These are phyloP conservation scores for Macrostomum lignano DNA, from an alignment of 1,140 invertebrate genomes.

Conservation along the genomic window DNA sequence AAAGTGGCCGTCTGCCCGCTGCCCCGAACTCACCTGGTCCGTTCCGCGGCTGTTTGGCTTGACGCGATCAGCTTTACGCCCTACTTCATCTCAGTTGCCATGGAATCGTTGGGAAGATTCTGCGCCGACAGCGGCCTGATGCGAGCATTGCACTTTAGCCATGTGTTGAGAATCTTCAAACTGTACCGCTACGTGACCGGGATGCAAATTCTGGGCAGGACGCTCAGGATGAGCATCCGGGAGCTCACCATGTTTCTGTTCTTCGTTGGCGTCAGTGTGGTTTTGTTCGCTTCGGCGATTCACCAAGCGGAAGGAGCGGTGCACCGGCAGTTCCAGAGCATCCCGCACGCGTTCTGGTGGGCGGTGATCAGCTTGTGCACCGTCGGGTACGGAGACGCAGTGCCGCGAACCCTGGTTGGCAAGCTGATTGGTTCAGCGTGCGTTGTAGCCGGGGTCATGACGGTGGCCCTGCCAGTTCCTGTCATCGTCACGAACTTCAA, in stretches of 20 bases:
- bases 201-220: slow-evolving; percentile 11
- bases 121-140: slow-evolving; percentile 39
- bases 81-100: slow-evolving; percentile 87
- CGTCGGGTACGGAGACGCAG: slow-evolving; percentile 35
- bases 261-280: slow-evolving; percentile 12
- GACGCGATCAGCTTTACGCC: slow-evolving; percentile 87
- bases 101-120: slow-evolving; percentile 46
- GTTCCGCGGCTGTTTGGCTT: slow-evolving; percentile 86
- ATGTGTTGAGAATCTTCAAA: slow-evolving; percentile 8
- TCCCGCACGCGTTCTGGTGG: slow-evolving; percentile 21
- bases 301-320: slow-evolving; percentile 21
- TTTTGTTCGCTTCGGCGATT: slow-evolving; percentile 22
- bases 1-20: slow-evolving; percentile 10
- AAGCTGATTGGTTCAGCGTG: slow-evolving; percentile 9
- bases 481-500: slow-evolving; percentile 99
- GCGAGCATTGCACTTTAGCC: slow-evolving; percentile 13
- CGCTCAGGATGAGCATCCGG: slow-evolving; percentile 13
- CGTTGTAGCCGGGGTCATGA: slow-evolving; percentile 9
- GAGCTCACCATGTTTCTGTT: slow-evolving; percentile 12
- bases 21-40: slow-evolving; percentile 14
- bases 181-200: slow-evolving; percentile 25
- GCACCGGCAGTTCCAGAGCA: slow-evolving; percentile 13
- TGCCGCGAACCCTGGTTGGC: slow-evolving; percentile 9
- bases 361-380: slow-evolving; percentile 15
- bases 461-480: too few relatives aligned